Conservation (phyloP, 2,797 vertebrate species). For the Toxotes lorentzi region DNA sequence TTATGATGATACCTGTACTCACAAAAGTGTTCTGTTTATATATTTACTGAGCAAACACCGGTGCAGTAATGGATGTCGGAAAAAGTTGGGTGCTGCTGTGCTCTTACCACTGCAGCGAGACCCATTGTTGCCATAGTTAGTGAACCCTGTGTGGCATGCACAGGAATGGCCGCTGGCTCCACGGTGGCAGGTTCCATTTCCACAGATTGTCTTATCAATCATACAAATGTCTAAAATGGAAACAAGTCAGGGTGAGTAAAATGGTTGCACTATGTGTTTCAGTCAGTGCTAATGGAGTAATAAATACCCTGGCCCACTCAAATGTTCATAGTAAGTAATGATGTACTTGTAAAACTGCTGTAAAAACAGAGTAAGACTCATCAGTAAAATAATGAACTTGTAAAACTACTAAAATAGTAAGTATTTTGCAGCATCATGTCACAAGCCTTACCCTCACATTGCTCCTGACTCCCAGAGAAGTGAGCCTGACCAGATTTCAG, state of each 20-base stretch:
- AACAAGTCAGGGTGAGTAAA: conserved; percentile 40
- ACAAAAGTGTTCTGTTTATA: conserved; percentile 4
- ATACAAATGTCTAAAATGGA: conserved; percentile 71
- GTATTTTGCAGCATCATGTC: neutral
- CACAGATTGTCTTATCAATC: conserved; percentile 72
- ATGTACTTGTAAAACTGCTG: neutral
- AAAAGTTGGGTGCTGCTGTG: neutral
- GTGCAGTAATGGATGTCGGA: neutral
- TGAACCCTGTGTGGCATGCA: conserved; percentile 73
- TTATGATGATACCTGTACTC: neutral
- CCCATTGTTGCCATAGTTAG: conserved; percentile 69
- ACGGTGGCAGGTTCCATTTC: conserved; percentile 72
- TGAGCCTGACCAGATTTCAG: conserved; percentile 45
- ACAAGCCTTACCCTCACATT: conserved; percentile 67
- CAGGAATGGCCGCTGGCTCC: conserved; percentile 64
- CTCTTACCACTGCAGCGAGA: conserved; percentile 72
- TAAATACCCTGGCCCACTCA: conserved; percentile 9
- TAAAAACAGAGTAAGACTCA: neutral
- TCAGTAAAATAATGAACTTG: neutral
- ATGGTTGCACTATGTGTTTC: conserved; percentile 21
- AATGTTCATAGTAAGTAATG: neutral
- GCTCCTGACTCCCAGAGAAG: conserved; percentile 24
- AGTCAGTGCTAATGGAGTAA: conserved; percentile 27
- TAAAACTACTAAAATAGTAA: neutral
- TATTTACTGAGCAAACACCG: conserved; percentile 4